phyloP scores from a whole-genome alignment of 2,888 invertebrate genomes.

The Calephelis perditalis region DNA sequence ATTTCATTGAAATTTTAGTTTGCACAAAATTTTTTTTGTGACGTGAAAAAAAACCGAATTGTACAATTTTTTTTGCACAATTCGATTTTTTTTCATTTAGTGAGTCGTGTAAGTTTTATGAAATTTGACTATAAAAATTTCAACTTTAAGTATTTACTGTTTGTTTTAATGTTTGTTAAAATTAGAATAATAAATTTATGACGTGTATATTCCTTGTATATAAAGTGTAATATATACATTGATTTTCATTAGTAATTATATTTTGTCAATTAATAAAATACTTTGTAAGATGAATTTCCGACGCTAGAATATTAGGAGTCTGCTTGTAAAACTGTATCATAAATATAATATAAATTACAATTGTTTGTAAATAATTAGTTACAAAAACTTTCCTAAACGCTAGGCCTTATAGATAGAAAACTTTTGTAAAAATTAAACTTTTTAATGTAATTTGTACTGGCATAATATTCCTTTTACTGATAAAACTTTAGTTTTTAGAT shows the following conservation, averaged over 20 bases:
- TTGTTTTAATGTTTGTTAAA: no score
- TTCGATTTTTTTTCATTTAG: no score
- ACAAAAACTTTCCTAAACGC: slow-evolving; percentile 3
- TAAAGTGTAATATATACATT: slow-evolving; percentile 4
- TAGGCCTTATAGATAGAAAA: slow-evolving; percentile 8
- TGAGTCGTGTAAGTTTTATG: not conserved
- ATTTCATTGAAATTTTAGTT: no score
- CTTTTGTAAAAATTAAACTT: not conserved
- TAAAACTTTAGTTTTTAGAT: not conserved
- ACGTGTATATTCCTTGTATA: slow-evolving; percentile 8
- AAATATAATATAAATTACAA: not conserved
- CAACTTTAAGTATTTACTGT: no score
- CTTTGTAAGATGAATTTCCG: slow-evolving; percentile 5
- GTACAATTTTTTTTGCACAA: no score
- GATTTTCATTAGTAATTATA: slow-evolving; percentile 9
- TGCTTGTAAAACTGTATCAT: slow-evolving; percentile 6
- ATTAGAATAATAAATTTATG: no score
- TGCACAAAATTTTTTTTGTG: no score
- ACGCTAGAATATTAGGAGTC: slow-evolving; percentile 4
- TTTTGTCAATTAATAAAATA: slow-evolving; percentile 7
- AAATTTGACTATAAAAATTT: not conserved
- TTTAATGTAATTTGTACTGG: no score
- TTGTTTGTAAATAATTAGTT: slow-evolving; percentile 10
- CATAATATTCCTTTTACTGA: not conserved
- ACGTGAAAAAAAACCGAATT: no score